Percentiles rank a stretch among this genome's conserved stretches.
Evolutionary conservation across 1,140 invertebrate species (phyloP).

Genomic region (Solenopsis fugax): DNA sequence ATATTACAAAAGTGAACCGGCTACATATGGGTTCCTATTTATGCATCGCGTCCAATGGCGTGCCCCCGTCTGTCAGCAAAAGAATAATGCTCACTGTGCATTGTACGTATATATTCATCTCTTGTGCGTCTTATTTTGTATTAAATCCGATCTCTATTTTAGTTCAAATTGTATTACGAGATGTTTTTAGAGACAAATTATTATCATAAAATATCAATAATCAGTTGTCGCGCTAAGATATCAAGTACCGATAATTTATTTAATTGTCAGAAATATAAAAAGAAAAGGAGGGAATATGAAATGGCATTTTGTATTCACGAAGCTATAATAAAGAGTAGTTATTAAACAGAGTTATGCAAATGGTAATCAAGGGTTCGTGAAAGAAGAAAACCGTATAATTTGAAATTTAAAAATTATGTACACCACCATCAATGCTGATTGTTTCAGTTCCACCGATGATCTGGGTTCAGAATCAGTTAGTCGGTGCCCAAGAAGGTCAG

Average conservation of each 20-base stretch:
- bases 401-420: slow-evolving; percentile 1
- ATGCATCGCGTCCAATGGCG: slow-evolving; percentile 95
- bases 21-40: slow-evolving; percentile 96
- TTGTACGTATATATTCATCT: slow-evolving; percentile 89
- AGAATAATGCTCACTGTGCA: slow-evolving; percentile 95
- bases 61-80: slow-evolving; percentile 95
- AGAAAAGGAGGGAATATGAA: not conserved
- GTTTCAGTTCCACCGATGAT: slow-evolving; percentile 93
- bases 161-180: not conserved
- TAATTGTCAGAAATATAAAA: not conserved
- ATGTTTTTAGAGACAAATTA: no score
- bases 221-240: not conserved
- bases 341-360: slow-evolving; percentile 6
- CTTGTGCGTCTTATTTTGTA: slow-evolving; percentile 2
- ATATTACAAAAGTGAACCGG: slow-evolving; percentile 93
- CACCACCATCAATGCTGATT: slow-evolving; percentile 14
- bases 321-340: not conserved
- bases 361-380: not conserved
- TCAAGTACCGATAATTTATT: not conserved
- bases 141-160: not conserved
- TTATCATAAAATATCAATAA: not conserved
- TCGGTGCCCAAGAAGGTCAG: slow-evolving; percentile 91
- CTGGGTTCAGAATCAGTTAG: slow-evolving; percentile 92
- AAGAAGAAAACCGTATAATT: not conserved
- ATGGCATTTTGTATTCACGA: not conserved